These are phyloP conservation scores for Dendrolimus houi DNA, from an alignment of 2,888 invertebrate genomes.

Conservation along the genomic window DNA sequence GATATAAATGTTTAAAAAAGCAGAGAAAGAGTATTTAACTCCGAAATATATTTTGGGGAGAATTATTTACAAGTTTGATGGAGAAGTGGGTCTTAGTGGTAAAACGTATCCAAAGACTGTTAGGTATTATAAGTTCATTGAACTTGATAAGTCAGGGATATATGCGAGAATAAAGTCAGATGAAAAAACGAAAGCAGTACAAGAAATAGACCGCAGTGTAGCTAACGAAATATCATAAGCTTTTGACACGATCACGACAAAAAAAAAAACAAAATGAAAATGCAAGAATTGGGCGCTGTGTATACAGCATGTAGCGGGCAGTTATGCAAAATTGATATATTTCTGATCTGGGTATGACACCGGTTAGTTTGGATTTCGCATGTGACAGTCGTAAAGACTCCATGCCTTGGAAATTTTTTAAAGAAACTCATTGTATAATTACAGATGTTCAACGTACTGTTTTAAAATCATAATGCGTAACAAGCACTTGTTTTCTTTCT, in stretches of 20 bases:
- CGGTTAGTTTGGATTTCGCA: slow-evolving; percentile 22
- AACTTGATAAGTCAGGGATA: slow-evolving; percentile 64
- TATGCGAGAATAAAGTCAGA: slow-evolving; percentile 58
- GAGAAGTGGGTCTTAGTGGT: slow-evolving; percentile 67
- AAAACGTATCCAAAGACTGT: slow-evolving; percentile 72
- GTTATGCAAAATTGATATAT: slow-evolving; percentile 21
- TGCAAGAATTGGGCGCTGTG: slow-evolving; percentile 44
- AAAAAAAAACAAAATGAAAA: slow-evolving; percentile 27
- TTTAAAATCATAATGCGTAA: too few relatives aligned
- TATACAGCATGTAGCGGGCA: slow-evolving; percentile 28
- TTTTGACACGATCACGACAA: slow-evolving; percentile 44
- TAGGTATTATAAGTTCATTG: slow-evolving; percentile 69
- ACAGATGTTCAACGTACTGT: neutral
- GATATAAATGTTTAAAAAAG: slow-evolving; percentile 46
- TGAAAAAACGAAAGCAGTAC: slow-evolving; percentile 44
- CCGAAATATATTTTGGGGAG: slow-evolving; percentile 74
- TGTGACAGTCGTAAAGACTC: slow-evolving; percentile 24
- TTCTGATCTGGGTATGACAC: slow-evolving; percentile 20
- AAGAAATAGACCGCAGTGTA: slow-evolving; percentile 47
- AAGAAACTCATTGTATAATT: neutral
- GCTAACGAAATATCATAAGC: slow-evolving; percentile 49
- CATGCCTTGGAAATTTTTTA: slow-evolving; percentile 22
- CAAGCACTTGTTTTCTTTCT: too few relatives aligned
- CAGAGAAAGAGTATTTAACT: slow-evolving; percentile 55
- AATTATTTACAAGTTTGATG: slow-evolving; percentile 65